A percentile compares a stretch with the other conserved stretches of the same genome.
phyloP scores from a whole-genome alignment of 1,140 invertebrate genomes.

The Caenorhabditis briggsae region DNA sequence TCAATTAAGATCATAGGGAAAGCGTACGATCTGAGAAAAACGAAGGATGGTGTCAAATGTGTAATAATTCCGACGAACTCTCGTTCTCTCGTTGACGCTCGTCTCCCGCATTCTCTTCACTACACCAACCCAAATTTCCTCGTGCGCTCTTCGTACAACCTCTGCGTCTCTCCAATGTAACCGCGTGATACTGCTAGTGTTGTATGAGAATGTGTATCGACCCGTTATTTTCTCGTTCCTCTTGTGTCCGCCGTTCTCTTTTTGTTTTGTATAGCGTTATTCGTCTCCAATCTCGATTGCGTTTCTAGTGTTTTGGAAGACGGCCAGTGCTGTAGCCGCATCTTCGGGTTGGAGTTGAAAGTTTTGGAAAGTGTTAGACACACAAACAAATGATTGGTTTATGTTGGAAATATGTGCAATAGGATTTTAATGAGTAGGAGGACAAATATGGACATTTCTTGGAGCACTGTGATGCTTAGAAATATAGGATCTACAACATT shows the following conservation, averaged over 20 bases:
- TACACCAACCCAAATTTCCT: slow-evolving; percentile 3
- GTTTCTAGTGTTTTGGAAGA: slow-evolving; percentile 5
- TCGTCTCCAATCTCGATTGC: background rate
- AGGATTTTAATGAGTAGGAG: too few species aligned
- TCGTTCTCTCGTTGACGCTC: background rate
- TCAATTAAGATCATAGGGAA: background rate
- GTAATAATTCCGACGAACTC: slow-evolving; percentile 44
- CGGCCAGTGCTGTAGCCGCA: background rate
- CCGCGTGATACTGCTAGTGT: background rate
- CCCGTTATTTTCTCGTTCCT: slow-evolving; percentile 1
- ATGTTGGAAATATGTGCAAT: too few species aligned
- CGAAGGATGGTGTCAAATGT: slow-evolving; percentile 6
- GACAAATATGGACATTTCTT: too few species aligned
- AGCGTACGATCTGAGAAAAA: background rate
- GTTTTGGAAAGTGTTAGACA: too few species aligned
- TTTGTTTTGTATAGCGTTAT: background rate
- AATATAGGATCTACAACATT: too few species aligned
- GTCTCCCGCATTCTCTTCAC: background rate
- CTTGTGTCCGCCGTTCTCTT: background rate
- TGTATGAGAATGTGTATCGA: background rate
- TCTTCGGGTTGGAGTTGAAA: background rate
- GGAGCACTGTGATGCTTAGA: too few species aligned
- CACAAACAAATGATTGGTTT: too few species aligned
- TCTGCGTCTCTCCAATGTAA: background rate
- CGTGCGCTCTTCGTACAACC: background rate